Conservation (phyloP, 2,113 vertebrate genomes). For the Erinaceus europaeus region DNA sequence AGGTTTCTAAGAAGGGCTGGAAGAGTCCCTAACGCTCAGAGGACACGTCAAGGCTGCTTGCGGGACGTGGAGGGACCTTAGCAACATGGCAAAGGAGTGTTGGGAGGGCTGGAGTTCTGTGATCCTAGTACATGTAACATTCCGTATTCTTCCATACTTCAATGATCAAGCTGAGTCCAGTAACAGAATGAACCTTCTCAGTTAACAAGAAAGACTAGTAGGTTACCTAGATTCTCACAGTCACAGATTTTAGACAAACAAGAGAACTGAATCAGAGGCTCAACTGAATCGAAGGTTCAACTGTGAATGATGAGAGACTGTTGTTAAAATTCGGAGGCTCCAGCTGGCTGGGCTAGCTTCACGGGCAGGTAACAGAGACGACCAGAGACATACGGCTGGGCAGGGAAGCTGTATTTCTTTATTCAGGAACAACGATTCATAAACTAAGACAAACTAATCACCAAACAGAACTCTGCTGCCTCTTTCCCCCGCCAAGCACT, state of each 20-base stretch:
- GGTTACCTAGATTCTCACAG: not conserved
- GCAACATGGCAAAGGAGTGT: not conserved
- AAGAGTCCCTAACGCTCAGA: too few species aligned
- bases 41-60: not conserved
- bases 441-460: too few species aligned
- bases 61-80: not conserved
- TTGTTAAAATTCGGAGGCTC: too few species aligned
- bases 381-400: too few species aligned
- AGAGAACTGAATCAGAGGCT: not conserved
- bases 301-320: not conserved
- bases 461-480: too few species aligned
- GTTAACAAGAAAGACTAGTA: constrained; percentile 24
- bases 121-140: not conserved
- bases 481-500: too few species aligned
- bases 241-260: constrained; percentile 8
- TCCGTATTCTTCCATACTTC: not conserved
- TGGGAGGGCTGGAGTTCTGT: not conserved
- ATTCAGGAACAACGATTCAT: too few species aligned
- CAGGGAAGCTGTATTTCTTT: too few species aligned
- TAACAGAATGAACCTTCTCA: constrained; percentile 6
- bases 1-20: not conserved
- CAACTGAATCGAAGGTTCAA: not conserved
- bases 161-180: not conserved
- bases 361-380: too few species aligned
- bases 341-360: too few species aligned